Evolutionary conservation across 2,888 invertebrate genomes (phyloP), one percentile per base, ranked within the genome.

Genomic region (Miltochrista miniata): DNA sequence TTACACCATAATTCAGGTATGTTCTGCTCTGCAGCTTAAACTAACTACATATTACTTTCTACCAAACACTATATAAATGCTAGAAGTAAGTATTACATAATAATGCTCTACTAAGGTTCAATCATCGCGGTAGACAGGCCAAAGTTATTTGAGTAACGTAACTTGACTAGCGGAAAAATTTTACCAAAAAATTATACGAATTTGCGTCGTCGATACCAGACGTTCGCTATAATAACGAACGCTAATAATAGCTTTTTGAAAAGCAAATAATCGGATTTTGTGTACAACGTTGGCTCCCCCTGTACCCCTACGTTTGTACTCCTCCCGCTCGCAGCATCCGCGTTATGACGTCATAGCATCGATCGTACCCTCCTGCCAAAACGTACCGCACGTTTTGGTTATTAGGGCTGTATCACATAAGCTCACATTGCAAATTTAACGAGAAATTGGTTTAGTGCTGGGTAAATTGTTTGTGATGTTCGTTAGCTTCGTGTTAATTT

Each of bases 321-420:
- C 60, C 76, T 58, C 60, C 41, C 68, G n/a, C 73, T 66, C 70
- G 68, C 84, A 83, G 83, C 83, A 82, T 81, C 81, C 79, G 64
- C 59, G 66, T 24, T 24, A 5, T 89, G 89, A 90, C 90, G 90
- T 90, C 88, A 90, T 59, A 72, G 74, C 76, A 89, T 90, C 90
- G 90, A 90, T 90, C 90, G 83, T 54, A 44, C 56, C 62, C 71
- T 74, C 73, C 74, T 70, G 72, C 74, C 74, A 68, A 78, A 83
- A 76, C 70, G 72, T 74, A 74, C 75, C n/a, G n/a, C n/a, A n/a
- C n/a, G n/a, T n/a, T n/a, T n/a, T n/a, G 72, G 72, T 68, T 71
- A 72, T 75, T 73, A 72, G 72, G 68, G 73, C 68, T 77, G 76
- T 58, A 60, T 37, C 59, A 59, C 57, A 58, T 51, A 50, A 33